Evolutionary conservation across 2,113 vertebrate genomes (phyloP).

Genomic region (Crotalus tigris): DNA sequence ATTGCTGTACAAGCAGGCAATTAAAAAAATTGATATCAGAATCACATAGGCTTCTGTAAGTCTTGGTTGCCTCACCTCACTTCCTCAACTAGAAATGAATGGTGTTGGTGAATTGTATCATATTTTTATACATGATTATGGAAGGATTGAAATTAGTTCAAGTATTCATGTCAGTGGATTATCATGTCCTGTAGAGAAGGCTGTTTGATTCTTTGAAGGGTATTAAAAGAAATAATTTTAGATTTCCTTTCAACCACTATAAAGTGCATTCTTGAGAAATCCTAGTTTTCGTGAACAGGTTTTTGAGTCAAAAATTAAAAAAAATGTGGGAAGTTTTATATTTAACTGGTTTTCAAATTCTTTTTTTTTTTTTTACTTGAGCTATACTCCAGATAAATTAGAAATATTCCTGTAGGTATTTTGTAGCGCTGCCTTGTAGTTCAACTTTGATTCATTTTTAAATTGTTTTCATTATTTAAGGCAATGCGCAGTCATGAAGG

Average conservation of each 20-base stretch:
- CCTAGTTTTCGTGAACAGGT: neutral
- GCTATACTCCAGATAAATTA: neutral
- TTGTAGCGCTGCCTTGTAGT: neutral
- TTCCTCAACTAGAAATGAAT: neutral
- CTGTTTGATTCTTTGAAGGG: neutral
- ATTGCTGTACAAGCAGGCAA: neutral
- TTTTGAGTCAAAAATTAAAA: neutral
- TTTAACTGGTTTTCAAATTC: neutral
- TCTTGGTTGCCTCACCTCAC: neutral
- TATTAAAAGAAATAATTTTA: neutral
- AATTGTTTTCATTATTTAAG: slow-evolving; percentile 62
- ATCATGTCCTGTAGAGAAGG: neutral
- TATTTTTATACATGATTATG: neutral
- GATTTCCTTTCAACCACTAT: neutral
- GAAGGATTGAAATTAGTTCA: neutral
- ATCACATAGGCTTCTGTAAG: neutral
- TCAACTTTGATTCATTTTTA: neutral
- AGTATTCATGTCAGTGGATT: neutral
- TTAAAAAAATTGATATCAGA: neutral
- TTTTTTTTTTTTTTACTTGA: neutral
- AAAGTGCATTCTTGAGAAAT: slow-evolving; percentile 1
- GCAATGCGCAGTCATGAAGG: slow-evolving; percentile 98
- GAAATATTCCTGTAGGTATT: neutral
- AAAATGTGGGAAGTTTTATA: neutral
- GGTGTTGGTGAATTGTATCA: neutral